phyloP scores from a whole-genome alignment of 1,140 invertebrate species.

The Papilio dardanus region DNA sequence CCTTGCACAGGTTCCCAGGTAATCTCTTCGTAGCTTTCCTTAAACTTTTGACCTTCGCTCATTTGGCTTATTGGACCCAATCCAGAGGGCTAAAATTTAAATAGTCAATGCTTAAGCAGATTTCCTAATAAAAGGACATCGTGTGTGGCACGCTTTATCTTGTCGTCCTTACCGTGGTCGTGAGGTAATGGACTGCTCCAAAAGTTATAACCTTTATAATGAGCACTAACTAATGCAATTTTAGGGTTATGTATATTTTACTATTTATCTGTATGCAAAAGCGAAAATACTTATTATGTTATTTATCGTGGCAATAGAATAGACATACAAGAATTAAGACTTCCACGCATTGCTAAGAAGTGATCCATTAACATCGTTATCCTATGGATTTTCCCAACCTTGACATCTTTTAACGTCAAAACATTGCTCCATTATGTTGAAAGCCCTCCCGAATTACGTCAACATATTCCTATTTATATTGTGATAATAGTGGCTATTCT shows the following conservation, averaged over 20 bases:
- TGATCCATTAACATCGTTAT: background rate
- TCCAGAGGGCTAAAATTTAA: background rate
- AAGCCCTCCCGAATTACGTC: background rate
- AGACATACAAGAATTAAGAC: background rate
- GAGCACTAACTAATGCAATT: no score
- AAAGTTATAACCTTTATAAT: no score
- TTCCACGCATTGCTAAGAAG: background rate
- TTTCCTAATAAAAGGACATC: no score
- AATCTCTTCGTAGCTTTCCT: conserved; percentile 18
- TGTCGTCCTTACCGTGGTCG: no score
- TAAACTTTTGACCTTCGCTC: background rate
- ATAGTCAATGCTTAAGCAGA: no score
- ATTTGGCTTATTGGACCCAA: background rate
- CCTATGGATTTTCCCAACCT: background rate
- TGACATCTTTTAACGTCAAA: conserved; percentile 25
- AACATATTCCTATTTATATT: background rate
- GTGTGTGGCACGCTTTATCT: no score
- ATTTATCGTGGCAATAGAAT: no score
- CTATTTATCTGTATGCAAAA: background rate
- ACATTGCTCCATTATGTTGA: background rate
- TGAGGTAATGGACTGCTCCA: no score
- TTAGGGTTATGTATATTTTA: no score
- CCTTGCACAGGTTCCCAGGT: conserved; percentile 80
- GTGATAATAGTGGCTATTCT: background rate
- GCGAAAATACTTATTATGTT: background rate